Conservation (phyloP, 1,140 invertebrate genomes). For the Drosophila sechellia region DNA sequence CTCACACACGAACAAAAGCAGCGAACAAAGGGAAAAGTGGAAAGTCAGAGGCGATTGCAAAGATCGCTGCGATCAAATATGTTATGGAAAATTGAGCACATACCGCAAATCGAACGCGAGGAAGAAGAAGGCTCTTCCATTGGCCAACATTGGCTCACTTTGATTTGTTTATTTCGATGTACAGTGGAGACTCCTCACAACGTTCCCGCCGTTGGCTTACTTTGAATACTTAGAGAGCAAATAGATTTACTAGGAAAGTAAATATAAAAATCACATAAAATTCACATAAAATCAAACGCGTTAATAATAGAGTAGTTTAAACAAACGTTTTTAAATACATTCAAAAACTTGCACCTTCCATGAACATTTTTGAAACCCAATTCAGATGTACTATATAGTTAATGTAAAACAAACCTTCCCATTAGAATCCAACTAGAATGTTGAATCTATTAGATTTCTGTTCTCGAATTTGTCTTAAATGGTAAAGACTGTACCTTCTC, state of each 20-base stretch:
- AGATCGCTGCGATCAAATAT: constrained; percentile 79
- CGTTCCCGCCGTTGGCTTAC: too few relatives aligned
- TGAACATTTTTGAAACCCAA: too few relatives aligned
- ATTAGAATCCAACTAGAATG: too few relatives aligned
- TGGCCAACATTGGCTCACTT: constrained; percentile 70
- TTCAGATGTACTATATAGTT: too few relatives aligned
- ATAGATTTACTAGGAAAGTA: too few relatives aligned
- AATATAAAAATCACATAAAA: too few relatives aligned
- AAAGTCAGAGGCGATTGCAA: constrained; percentile 76
- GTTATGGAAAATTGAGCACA: constrained; percentile 82
- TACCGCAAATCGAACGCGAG: constrained; percentile 61
- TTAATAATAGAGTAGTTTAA: not conserved
- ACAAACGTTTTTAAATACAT: not conserved
- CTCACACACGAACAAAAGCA: constrained; percentile 69
- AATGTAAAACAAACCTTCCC: too few relatives aligned
- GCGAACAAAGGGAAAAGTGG: constrained; percentile 70
- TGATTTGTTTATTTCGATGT: constrained; percentile 78
- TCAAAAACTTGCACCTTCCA: too few relatives aligned
- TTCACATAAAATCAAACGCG: too few relatives aligned
- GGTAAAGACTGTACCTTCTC: not conserved
- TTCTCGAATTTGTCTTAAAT: too few relatives aligned
- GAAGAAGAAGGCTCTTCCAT: constrained; percentile 11
- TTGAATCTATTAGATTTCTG: too few relatives aligned
- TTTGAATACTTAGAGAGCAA: too few relatives aligned
- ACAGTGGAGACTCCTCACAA: constrained; percentile 1